phyloP scores from a whole-genome alignment of 2,113 vertebrate species.

The Leptodactylus fuscus region DNA sequence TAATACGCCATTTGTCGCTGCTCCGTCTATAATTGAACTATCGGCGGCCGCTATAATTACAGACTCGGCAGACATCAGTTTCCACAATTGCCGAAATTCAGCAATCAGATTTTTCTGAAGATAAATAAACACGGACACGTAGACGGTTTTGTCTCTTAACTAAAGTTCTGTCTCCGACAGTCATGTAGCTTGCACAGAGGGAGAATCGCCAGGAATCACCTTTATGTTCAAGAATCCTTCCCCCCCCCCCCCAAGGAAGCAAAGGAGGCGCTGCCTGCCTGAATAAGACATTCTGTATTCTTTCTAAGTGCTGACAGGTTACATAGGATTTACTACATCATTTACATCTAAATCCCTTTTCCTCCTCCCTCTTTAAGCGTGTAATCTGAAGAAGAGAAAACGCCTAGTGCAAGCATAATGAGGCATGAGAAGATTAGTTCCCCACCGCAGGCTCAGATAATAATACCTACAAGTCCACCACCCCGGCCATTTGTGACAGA shows the following conservation, averaged over 20 bases:
- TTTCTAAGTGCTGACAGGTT: slow-evolving; percentile 52
- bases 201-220: slow-evolving; percentile 3
- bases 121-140: neutral
- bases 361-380: slow-evolving; percentile 32
- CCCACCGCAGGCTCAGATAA: slow-evolving; percentile 29
- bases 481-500: neutral
- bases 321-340: slow-evolving; percentile 52
- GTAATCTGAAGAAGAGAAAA: slow-evolving; percentile 52
- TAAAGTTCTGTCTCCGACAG: neutral
- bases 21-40: neutral
- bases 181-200: neutral
- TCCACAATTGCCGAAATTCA: neutral
- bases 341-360: slow-evolving; percentile 55
- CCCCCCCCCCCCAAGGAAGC: neutral
- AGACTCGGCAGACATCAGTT: neutral
- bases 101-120: neutral
- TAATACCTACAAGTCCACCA: neutral
- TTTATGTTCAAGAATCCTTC: slow-evolving; percentile 31
- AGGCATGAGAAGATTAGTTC: slow-evolving; percentile 60
- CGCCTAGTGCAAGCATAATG: slow-evolving; percentile 49
- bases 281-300: slow-evolving; percentile 34
- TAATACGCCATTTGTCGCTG: neutral
- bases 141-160: neutral
- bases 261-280: slow-evolving; percentile 32
- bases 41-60: neutral